Percentiles rank a stretch among this genome's conserved stretches.
Evolutionary conservation across 2,113 vertebrate species (phyloP).

Genomic region (Micronycteris hirsuta): DNA sequence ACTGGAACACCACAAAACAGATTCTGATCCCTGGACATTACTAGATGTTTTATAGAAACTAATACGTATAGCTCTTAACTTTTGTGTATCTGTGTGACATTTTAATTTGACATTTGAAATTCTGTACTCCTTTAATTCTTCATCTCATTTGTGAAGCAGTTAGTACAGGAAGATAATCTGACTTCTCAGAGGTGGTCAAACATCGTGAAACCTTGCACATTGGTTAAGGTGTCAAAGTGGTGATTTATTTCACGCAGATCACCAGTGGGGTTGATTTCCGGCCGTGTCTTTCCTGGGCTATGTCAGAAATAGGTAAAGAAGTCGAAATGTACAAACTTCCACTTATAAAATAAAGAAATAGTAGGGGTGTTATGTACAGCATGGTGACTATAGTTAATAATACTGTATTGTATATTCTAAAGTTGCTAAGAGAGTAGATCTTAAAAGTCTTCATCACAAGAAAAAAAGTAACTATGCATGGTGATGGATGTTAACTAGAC

Average conservation of each 20-base stretch:
- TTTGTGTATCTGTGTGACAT: background rate
- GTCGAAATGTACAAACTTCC: background rate
- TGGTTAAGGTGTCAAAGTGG: background rate
- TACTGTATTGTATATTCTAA: background rate
- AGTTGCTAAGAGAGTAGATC: background rate
- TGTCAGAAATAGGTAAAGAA: background rate
- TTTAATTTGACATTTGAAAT: background rate
- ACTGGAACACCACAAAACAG: background rate
- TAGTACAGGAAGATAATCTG: background rate
- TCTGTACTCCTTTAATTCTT: background rate
- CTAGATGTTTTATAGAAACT: background rate
- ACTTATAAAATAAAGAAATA: background rate
- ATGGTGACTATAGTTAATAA: background rate
- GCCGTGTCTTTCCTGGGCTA: background rate
- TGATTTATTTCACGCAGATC: background rate
- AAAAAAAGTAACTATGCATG: background rate
- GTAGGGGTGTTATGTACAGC: background rate
- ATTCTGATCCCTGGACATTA: background rate
- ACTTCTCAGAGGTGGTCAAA: background rate
- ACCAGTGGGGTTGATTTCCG: background rate
- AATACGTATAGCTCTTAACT: background rate
- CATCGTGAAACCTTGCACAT: background rate
- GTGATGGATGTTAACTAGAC: background rate
- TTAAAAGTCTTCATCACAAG: background rate
- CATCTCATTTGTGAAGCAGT: background rate